Conservation (phyloP, 1,140 invertebrate genomes). For the Trichonephila clavipes region DNA sequence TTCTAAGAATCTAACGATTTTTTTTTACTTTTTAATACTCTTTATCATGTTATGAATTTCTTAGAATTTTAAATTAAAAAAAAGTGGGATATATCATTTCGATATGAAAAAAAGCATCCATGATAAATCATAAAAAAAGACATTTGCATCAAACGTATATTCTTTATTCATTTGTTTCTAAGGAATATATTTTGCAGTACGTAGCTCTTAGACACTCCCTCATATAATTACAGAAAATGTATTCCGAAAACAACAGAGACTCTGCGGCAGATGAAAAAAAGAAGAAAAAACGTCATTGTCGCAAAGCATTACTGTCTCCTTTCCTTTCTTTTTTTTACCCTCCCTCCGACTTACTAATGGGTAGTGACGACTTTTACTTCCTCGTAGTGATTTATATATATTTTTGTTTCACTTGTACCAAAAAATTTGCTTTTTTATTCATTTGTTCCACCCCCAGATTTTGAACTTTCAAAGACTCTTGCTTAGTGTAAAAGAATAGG, state of each 20-base stretch:
- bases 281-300: conserved; percentile 32
- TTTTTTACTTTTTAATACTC: not conserved
- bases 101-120: no score
- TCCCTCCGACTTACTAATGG: conserved; percentile 57
- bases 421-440: conserved; percentile 55
- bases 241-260: conserved; percentile 53
- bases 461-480: conserved; percentile 48
- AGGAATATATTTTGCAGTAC: not conserved
- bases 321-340: conserved; percentile 35
- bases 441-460: conserved; percentile 45
- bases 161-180: not conserved
- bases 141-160: no score
- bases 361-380: conserved; percentile 55
- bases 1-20: no score
- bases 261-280: not conserved
- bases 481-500: not conserved
- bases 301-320: conserved; percentile 37
- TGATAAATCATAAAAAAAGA: no score
- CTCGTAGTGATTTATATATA: conserved; percentile 62
- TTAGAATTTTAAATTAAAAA: no score
- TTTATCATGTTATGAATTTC: no score
- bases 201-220: conserved; percentile 50
- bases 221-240: conserved; percentile 68
- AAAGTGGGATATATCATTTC: no score
- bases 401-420: conserved; percentile 59